Conservation (phyloP, 2,797 vertebrate species). For the Enteromius anoplus region DNA sequence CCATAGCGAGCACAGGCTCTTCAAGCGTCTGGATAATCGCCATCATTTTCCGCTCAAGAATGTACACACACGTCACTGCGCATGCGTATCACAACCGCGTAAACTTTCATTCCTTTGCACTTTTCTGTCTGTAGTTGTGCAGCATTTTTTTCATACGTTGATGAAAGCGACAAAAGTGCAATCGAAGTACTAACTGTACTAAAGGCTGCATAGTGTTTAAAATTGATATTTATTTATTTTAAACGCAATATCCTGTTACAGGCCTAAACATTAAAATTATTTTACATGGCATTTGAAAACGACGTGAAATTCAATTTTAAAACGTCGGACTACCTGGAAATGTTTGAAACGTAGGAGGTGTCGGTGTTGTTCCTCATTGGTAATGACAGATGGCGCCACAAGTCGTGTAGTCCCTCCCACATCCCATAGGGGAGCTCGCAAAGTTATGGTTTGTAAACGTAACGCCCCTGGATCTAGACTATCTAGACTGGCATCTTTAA, state of each 20-base stretch:
- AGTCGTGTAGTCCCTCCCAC: not conserved
- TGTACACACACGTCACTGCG: constrained; percentile 62
- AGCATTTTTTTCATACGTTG: constrained; percentile 1
- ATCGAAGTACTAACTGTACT: not conserved
- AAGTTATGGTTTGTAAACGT: not conserved
- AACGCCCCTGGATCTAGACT: not conserved
- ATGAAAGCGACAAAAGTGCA: not conserved
- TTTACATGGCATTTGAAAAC: not conserved
- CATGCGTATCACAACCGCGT: constrained; percentile 55
- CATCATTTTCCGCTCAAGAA: constrained; percentile 59
- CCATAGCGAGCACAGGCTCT: constrained; percentile 51
- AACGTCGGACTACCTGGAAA: not conserved
- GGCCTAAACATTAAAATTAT: not conserved
- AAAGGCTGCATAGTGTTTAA: not conserved
- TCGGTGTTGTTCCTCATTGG: not conserved
- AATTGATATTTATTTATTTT: not conserved
- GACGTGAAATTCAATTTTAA: not conserved
- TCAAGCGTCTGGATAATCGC: constrained; percentile 58
- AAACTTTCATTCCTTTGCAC: not conserved
- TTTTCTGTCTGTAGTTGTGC: not conserved
- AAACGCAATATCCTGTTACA: not conserved
- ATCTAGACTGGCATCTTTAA: not conserved
- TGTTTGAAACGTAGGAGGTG: not conserved
- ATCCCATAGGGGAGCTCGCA: not conserved
- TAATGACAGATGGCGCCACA: not conserved